Conservation (phyloP, 1,140 invertebrate species). For the Anastrepha obliqua region DNA sequence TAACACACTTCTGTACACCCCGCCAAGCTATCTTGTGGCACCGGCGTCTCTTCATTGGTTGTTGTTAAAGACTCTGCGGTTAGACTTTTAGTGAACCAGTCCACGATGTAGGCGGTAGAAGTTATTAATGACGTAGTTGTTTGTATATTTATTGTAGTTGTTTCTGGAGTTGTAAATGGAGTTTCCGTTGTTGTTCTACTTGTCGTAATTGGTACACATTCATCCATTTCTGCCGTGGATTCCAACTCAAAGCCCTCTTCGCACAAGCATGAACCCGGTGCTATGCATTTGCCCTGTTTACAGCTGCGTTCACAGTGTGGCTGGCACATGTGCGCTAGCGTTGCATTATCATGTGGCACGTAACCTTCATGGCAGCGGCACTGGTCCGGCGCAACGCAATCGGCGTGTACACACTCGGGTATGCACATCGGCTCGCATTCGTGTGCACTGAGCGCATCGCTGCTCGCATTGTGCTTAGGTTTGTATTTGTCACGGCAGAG, state of each 20-base stretch:
- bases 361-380: conserved; percentile 48
- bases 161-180: background rate
- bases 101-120: background rate
- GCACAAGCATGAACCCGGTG: background rate
- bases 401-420: conserved; percentile 13
- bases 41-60: background rate
- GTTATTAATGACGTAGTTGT: background rate
- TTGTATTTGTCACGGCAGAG: too few relatives aligned
- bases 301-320: conserved; percentile 73
- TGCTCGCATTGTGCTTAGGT: too few relatives aligned
- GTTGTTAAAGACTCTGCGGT: background rate
- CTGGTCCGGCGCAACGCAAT: conserved; percentile 5
- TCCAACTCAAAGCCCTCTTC: background rate
- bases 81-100: background rate
- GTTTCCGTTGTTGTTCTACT: background rate
- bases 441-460: too few relatives aligned
- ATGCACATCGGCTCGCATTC: conserved; percentile 69
- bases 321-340: conserved; percentile 63
- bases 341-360: conserved; percentile 62
- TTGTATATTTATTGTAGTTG: background rate
- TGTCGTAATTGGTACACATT: conserved; percentile 4
- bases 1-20: background rate
- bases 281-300: background rate
- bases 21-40: background rate
- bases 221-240: background rate